phyloP scores from a whole-genome alignment of 2,113 vertebrate genomes.

The Sprattus sprattus region DNA sequence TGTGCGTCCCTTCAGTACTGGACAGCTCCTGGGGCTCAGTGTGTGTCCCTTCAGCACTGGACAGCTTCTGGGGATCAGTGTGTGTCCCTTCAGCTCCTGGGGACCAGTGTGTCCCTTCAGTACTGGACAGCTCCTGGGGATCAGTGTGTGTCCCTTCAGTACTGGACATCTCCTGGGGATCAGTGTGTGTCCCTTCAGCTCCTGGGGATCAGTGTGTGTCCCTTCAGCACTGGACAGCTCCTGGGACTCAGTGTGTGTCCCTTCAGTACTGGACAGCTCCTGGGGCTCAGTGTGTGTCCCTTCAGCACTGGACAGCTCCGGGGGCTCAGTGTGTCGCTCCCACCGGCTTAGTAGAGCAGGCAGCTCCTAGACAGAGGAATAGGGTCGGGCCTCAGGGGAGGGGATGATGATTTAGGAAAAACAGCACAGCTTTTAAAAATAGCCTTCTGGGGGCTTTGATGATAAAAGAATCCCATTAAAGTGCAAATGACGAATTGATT shows the following conservation, averaged over 20 bases:
- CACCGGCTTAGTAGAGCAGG: background rate
- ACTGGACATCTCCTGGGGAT: conserved; percentile 56
- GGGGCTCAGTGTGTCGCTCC: background rate
- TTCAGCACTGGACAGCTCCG: conserved; percentile 63
- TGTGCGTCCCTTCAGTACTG: conserved; percentile 53
- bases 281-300: background rate
- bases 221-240: conserved; percentile 64
- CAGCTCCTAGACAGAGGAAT: conserved; percentile 34
- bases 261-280: conserved; percentile 64
- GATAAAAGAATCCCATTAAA: background rate
- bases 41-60: conserved; percentile 54
- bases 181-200: conserved; percentile 53
- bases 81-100: conserved; percentile 56
- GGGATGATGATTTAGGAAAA: conserved; percentile 28
- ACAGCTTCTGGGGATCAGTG: conserved; percentile 49
- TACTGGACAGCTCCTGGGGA: conserved; percentile 56
- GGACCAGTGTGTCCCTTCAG: conserved; percentile 30
- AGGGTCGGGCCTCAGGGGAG: conserved; percentile 13
- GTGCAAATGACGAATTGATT: background rate
- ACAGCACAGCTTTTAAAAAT: background rate
- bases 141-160: conserved; percentile 42
- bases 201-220: conserved; percentile 22
- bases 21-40: conserved; percentile 52
- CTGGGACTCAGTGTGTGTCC: background rate
- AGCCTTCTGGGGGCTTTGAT: background rate